Evolutionary conservation across 2,888 invertebrate species (phyloP).

Genomic region (Pristionchus mayeri): DNA sequence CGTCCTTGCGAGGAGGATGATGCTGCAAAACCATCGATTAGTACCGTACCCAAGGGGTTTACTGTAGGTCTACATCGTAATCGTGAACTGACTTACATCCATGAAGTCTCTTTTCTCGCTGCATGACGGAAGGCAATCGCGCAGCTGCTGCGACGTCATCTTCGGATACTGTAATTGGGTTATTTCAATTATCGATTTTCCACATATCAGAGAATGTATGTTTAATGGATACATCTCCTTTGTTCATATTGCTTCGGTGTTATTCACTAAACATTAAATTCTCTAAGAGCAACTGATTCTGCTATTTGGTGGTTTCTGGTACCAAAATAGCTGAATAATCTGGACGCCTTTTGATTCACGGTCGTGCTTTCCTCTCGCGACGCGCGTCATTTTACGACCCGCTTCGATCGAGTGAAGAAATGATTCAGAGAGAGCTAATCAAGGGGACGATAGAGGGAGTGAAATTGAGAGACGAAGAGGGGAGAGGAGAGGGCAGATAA

Average conservation of each 20-base stretch:
- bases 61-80: neutral
- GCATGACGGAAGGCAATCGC: constrained; percentile 65
- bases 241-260: no score
- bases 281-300: no score
- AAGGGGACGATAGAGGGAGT: neutral
- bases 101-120: constrained; percentile 74
- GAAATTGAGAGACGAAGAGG: neutral
- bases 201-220: no score
- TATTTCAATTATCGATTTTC: neutral
- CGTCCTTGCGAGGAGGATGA: constrained; percentile 64
- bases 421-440: constrained; percentile 19
- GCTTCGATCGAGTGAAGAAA: neutral
- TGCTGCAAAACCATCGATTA: constrained; percentile 53
- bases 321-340: no score
- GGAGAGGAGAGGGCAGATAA: neutral
- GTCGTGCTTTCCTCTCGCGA: no score
- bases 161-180: neutral
- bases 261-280: no score
- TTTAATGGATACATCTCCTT: no score
- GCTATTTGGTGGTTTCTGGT: no score
- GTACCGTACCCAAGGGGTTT: neutral
- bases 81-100: constrained; percentile 58
- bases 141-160: constrained; percentile 54
- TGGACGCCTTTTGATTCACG: no score
- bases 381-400: constrained; percentile 40